Percentiles rank a stretch among this genome's conserved stretches.
Conservation (phyloP, 2,113 vertebrate species). For the Hydropotes inermis region DNA sequence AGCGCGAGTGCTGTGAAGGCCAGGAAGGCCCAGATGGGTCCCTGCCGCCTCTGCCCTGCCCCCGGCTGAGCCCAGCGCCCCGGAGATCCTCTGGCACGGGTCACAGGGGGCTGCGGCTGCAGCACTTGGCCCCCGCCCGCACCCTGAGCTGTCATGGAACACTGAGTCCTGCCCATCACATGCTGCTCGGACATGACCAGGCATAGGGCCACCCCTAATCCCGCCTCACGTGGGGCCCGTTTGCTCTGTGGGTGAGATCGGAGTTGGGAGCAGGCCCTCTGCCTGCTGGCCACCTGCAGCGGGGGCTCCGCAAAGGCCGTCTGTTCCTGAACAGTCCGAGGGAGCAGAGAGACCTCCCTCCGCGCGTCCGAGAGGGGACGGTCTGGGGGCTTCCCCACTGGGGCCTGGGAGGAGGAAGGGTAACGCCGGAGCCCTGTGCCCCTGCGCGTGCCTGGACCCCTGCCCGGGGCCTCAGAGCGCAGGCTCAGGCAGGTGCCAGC, state of each 20-base stretch:
- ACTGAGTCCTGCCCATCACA: not conserved
- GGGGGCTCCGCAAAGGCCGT: not conserved
- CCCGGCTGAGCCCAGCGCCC: not conserved
- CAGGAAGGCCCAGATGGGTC: not conserved
- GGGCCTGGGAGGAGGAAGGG: not conserved
- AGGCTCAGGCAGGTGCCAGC: not conserved
- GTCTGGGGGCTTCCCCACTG: not conserved
- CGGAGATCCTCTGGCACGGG: not conserved
- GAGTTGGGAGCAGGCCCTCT: accelerated
- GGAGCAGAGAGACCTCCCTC: not conserved
- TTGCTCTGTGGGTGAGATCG: not conserved
- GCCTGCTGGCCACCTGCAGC: accelerated
- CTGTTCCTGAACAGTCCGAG: accelerated
- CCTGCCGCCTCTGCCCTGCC: not conserved
- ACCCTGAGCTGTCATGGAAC: not conserved
- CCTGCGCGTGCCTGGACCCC: accelerated
- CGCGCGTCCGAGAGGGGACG: accelerated
- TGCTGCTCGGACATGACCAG: slow-evolving; percentile 52
- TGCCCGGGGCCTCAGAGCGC: accelerated
- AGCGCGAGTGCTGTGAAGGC: not conserved
- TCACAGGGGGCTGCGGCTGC: accelerated
- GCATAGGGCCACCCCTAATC: slow-evolving; percentile 50
- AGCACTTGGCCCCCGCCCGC: accelerated
- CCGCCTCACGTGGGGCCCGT: not conserved
- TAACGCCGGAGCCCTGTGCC: accelerated